Conservation (phyloP, 1,140 invertebrate species). For the Polypedilum pembai region DNA sequence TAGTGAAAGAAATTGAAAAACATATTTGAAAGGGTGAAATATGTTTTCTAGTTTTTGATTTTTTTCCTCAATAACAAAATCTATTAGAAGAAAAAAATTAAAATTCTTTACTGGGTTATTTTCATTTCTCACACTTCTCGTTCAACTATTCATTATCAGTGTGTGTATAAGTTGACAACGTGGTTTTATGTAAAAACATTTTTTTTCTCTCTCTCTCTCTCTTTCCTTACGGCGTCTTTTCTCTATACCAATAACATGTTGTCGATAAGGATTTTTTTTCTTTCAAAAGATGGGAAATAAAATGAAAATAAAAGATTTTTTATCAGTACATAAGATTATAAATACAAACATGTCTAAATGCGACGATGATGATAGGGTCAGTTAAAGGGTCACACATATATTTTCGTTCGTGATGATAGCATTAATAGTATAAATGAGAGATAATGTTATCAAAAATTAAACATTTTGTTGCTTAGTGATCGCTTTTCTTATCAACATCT, state of each 20-base stretch:
- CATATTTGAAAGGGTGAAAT: too few species aligned
- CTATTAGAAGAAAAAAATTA: background rate
- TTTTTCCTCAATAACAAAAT: too few species aligned
- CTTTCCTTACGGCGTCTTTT: background rate
- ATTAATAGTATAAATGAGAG: slow-evolving; percentile 6
- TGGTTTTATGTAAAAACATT: slow-evolving; percentile 7
- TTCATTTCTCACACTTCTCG: slow-evolving; percentile 15
- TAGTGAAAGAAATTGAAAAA: too few species aligned
- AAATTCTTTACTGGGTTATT: background rate
- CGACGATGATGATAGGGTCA: slow-evolving; percentile 2
- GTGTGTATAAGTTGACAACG: slow-evolving; percentile 23
- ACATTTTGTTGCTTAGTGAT: slow-evolving; percentile 18
- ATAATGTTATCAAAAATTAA: slow-evolving; percentile 15
- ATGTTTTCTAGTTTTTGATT: too few species aligned
- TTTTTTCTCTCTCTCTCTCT: background rate
- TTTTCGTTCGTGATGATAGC: background rate
- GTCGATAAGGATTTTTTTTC: slow-evolving; percentile 23
- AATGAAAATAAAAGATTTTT: too few species aligned
- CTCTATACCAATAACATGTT: background rate
- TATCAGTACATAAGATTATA: background rate
- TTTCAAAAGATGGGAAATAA: background rate
- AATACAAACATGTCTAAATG: slow-evolving; percentile 2
- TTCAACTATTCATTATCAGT: slow-evolving; percentile 19
- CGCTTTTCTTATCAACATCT: background rate
- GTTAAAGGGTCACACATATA: background rate